These are phyloP conservation scores for Pemphredon lugubris DNA, from an alignment of 2,888 invertebrate species.

Conservation along the genomic window DNA sequence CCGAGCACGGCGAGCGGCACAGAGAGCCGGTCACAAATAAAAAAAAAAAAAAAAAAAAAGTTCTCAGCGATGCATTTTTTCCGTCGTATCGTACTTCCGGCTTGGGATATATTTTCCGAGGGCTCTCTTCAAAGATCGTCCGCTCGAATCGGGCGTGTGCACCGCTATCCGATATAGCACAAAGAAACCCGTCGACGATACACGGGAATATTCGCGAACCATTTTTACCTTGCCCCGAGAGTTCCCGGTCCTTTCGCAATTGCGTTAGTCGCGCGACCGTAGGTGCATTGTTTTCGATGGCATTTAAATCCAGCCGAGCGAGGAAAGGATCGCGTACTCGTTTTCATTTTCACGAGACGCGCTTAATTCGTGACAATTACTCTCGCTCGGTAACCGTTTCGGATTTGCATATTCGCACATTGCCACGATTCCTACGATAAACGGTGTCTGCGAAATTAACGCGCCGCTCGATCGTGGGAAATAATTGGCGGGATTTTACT, in stretches of 20 bases:
- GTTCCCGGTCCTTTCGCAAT: slow-evolving; percentile 10
- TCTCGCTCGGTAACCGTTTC: slow-evolving; percentile 27
- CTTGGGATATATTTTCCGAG: slow-evolving; percentile 3
- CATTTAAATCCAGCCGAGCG: slow-evolving; percentile 31
- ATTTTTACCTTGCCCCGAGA: slow-evolving; percentile 16
- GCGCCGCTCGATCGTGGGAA: too few species aligned
- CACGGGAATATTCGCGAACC: slow-evolving; percentile 6
- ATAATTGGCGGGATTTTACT: slow-evolving; percentile 42
- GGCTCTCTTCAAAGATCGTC: not conserved
- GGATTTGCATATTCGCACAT: slow-evolving; percentile 35
- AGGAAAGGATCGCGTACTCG: slow-evolving; percentile 20
- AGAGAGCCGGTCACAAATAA: not conserved
- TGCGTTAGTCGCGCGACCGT: slow-evolving; percentile 22
- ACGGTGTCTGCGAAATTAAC: not conserved
- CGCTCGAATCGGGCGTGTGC: not conserved
- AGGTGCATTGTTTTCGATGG: slow-evolving; percentile 34
- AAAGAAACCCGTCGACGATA: not conserved
- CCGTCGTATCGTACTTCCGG: slow-evolving; percentile 1
- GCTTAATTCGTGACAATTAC: slow-evolving; percentile 46
- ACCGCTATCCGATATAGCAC: not conserved
- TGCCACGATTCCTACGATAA: not conserved
- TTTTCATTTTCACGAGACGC: slow-evolving; percentile 15
- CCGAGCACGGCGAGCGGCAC: not conserved
- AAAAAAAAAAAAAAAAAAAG: not conserved
- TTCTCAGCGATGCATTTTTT: slow-evolving; percentile 8